Evolutionary conservation across 1,140 invertebrate genomes (phyloP).

Genomic region (Drosophila pruinosa): DNA sequence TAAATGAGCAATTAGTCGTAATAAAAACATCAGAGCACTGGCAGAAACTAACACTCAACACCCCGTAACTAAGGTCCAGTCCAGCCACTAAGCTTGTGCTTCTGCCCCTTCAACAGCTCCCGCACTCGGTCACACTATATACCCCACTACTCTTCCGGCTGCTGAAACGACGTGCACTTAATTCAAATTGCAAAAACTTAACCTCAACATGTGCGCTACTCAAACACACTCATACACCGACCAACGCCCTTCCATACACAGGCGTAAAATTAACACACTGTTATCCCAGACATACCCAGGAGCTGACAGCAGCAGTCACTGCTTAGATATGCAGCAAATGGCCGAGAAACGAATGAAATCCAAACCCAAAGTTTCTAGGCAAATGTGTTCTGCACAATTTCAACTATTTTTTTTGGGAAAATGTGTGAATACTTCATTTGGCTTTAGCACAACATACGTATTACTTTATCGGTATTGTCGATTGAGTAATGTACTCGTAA

Average conservation of each 20-base stretch:
- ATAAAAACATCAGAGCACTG: conserved; percentile 63
- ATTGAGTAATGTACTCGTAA: background rate
- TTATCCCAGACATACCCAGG: conserved; percentile 35
- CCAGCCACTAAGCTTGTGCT: background rate
- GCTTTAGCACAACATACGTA: background rate
- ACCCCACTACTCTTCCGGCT: background rate
- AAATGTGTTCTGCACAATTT: conserved; percentile 30
- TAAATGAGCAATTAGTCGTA: conserved; percentile 76
- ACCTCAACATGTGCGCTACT: conserved; percentile 45
- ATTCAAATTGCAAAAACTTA: conserved; percentile 75
- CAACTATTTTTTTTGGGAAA: conserved; percentile 1
- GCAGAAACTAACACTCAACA: conserved; percentile 40
- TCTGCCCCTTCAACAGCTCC: background rate
- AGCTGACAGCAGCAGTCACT: conserved; percentile 5
- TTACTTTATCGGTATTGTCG: background rate
- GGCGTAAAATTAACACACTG: conserved; percentile 74
- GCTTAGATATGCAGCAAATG: conserved; percentile 71
- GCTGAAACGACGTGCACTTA: conserved; percentile 58
- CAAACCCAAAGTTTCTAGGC: conserved; percentile 6
- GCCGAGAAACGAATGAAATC: conserved; percentile 58
- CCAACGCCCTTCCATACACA: background rate
- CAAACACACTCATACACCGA: conserved; percentile 9
- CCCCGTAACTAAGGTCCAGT: conserved; percentile 5
- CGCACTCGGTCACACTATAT: too few relatives aligned
- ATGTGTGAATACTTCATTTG: conserved; percentile 1